Evolutionary conservation across 1,140 invertebrate species (phyloP), one percentile per base, ranked within the genome.

Genomic region (Trichoplusia ni): DNA sequence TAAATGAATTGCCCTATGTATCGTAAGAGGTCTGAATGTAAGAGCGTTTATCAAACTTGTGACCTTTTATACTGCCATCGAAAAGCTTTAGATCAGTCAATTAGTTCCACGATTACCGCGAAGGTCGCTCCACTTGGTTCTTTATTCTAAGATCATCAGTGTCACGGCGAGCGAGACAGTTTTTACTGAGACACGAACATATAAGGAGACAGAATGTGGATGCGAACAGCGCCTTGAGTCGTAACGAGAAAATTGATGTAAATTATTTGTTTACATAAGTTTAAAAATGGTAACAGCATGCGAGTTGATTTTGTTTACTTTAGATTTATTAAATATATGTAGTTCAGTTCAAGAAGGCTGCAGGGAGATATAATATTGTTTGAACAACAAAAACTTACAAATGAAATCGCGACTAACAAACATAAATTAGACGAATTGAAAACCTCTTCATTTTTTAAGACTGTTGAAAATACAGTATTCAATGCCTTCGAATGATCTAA

Each of bases 101-200:
- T 58, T 58, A 58, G 54, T 58, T 60, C 29, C 42, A 46, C 56
- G 29, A 60, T 35, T 47, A 46, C 40, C 21, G 7, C 51, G 69
- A 80, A 82, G 79, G 77, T 68, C 67, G 63, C 77, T 62, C 69
- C 78, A 73, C 77, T 81, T 72, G 51, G 67, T 73, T 71, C 64
- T 75, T 81, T 79, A 77, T 81, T 79, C 71, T 75, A 72, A 77
- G 67, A 81, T 67, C 77, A 89, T 84, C 81, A 88, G 82, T 89
- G 84, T 89, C 86, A 89, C 56, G 86, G 86, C 72, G 66, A 89
- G 62, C 86, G 69, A 77, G 69, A 80, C 77, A 75, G 62, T 77
- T 79, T 79, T 64, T 56, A 19, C 16, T 9, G 14, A 58, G 14
- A 18, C 31, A n/a, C 40, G 11, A 33, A 40, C 69, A 73, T 47